These are phyloP conservation scores for Macropus fuliginosus DNA, from an alignment of 2,797 vertebrate species.

Conservation along the genomic window DNA sequence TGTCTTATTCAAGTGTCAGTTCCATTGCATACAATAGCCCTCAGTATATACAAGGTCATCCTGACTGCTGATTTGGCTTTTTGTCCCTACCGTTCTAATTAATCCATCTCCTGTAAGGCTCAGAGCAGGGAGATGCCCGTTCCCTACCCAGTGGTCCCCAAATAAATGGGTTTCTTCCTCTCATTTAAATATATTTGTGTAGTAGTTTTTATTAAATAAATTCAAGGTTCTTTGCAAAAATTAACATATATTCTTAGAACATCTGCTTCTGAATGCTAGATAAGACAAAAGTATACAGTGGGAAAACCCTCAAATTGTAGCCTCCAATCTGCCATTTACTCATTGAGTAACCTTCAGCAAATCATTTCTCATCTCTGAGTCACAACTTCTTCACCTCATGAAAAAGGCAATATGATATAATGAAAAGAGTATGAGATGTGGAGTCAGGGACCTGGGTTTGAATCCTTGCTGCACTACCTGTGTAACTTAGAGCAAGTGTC, in stretches of 20 bases:
- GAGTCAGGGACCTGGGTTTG: neutral
- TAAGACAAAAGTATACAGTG: neutral
- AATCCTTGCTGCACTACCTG: neutral
- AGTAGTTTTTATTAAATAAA: neutral
- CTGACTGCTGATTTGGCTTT: neutral
- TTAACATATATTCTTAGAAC: neutral
- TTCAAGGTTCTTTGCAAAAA: neutral
- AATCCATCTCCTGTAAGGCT: neutral
- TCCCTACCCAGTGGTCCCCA: neutral
- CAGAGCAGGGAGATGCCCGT: neutral
- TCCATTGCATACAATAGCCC: neutral
- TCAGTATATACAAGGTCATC: neutral
- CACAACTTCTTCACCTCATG: neutral
- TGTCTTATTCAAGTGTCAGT: neutral
- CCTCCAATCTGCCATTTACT: neutral
- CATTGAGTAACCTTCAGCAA: neutral
- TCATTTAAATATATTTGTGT: neutral
- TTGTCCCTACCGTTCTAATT: neutral
- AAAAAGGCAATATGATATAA: neutral
- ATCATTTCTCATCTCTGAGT: neutral
- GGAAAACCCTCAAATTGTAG: neutral
- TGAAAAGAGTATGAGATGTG: neutral
- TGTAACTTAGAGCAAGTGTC: neutral
- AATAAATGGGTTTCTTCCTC: neutral
- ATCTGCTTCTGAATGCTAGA: neutral